Evolutionary conservation across 2,888 invertebrate species (phyloP).

Genomic region (Augiades crinisus): DNA sequence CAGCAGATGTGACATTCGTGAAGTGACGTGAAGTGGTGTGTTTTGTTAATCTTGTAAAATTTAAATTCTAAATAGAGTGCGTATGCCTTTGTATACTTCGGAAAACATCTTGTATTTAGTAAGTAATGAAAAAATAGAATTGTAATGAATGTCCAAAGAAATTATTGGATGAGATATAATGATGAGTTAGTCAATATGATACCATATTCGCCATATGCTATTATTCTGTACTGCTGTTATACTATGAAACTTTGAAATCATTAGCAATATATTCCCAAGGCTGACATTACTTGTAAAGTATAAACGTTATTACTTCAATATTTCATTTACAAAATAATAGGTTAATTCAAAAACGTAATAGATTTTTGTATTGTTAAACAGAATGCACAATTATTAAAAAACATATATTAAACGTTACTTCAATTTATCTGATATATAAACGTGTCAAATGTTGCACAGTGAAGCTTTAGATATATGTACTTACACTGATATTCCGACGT

Average conservation of each 20-base stretch:
- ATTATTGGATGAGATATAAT: not conserved
- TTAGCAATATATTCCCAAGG: conserved; percentile 2
- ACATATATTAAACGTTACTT: too few relatives aligned
- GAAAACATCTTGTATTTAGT: not conserved
- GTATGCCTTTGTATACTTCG: not conserved
- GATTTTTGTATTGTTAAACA: not conserved
- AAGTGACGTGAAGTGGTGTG: not conserved
- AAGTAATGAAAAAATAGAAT: not conserved
- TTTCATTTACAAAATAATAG: too few relatives aligned
- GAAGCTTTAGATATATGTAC: not conserved
- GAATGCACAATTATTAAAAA: not conserved
- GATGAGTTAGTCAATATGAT: not conserved
- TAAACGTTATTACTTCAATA: not conserved
- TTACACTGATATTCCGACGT: not conserved
- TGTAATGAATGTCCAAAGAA: not conserved
- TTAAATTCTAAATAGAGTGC: not conserved
- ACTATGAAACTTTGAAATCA: not conserved
- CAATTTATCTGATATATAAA: not conserved
- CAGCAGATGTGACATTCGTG: not conserved
- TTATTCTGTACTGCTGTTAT: conserved; percentile 2
- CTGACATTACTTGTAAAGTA: conserved; percentile 1
- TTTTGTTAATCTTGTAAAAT: not conserved
- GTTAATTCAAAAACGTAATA: not conserved
- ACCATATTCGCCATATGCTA: not conserved
- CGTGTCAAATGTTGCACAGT: not conserved